Evolutionary conservation across 2,113 vertebrate genomes (phyloP), one percentile per base, ranked within the genome.

Genomic region (Archilochus colubris): DNA sequence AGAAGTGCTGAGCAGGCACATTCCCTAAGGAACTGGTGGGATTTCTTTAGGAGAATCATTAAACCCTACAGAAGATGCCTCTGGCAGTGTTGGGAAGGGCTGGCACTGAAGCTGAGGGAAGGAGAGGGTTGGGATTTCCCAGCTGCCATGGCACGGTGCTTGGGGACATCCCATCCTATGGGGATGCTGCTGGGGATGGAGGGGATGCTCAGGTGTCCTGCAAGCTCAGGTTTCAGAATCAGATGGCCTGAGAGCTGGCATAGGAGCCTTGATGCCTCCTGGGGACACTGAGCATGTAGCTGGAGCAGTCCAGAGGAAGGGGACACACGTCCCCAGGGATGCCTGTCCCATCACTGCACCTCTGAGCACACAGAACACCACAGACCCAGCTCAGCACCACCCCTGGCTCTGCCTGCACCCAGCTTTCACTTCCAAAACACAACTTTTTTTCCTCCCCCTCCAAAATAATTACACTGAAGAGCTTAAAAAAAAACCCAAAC

Each of bases 231-330:
- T 31, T 51, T 64, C 67, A 44, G 46, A 33, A 54, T 66, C 21
- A 11, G 17, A 17, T 38, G 28, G 9, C 38, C 12, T 40, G 38
- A 40, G 38, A 63, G 63, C 23, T 46, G 58, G 33, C 46, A 55
- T 4, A 0, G 28, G 44, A 79, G 17, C n/a, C n/a, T 54, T 1
- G 2, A 5, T 2, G 8, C 9, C 22, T 55, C 46, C 31, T 0
- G 0, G 16, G 46, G 46, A 10, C 46, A 48, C 46, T 21, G 53
- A 31, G 38, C 33, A 33, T 33, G 33, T 33, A 33, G 33, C 33
- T 33, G 33, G 33, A 33, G 33, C 0, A 7, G 14, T 30, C 46
- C 1, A 2, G 46, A 67, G 63, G 25, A 46, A 12, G 33, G 19
- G 36, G 24, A 38, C 0, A 3, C 0, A 4, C 14, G 15, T 2